Percentiles rank a stretch among this genome's conserved stretches.
Evolutionary conservation across 2,113 vertebrate genomes (phyloP).

Genomic region (Pachycephala philippinensis): DNA sequence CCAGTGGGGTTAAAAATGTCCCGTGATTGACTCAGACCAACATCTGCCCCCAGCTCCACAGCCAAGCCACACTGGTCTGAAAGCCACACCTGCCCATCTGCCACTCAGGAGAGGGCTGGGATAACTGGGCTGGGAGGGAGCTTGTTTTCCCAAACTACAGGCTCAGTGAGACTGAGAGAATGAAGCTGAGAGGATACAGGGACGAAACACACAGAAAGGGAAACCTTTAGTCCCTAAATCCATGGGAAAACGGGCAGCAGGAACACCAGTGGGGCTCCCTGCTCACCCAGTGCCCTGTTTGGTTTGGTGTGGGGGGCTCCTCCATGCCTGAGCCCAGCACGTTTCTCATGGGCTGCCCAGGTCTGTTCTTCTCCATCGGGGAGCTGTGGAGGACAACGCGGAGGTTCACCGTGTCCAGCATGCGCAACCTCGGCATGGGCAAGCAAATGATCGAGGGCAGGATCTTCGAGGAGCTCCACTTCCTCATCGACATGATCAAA

Average conservation of each 20-base stretch:
- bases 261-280: background rate
- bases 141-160: background rate
- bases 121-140: background rate
- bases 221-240: background rate
- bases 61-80: background rate
- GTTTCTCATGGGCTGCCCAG: constrained; percentile 7
- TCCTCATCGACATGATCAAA: constrained; percentile 61
- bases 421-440: constrained; percentile 74
- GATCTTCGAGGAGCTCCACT: constrained; percentile 67
- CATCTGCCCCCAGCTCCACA: background rate
- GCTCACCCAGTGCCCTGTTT: background rate
- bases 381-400: constrained; percentile 67
- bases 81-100: background rate
- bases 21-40: background rate
- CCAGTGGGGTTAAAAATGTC: background rate
- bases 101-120: background rate
- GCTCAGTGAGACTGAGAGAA: background rate
- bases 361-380: constrained; percentile 76
- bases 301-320: background rate
- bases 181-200: background rate
- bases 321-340: background rate
- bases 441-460: constrained; percentile 34
- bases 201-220: background rate
- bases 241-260: background rate
- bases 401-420: constrained; percentile 62